phyloP scores from a whole-genome alignment of 2,888 invertebrate species.

The Monoplex corrugatus region DNA sequence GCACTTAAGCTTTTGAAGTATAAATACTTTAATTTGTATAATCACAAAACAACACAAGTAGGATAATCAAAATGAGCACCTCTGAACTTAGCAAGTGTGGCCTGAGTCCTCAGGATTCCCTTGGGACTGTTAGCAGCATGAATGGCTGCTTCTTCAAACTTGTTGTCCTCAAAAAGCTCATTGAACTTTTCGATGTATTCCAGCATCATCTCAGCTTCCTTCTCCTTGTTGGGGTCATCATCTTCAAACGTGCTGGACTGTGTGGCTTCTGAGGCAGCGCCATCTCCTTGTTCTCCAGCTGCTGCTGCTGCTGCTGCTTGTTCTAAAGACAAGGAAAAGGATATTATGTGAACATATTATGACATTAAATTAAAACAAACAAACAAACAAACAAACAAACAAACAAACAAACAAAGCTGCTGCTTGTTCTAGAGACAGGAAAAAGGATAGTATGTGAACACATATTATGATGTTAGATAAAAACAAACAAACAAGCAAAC shows the following conservation, averaged over 20 bases:
- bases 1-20: too few species aligned
- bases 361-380: too few species aligned
- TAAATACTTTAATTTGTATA: too few species aligned
- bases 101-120: conserved; percentile 80
- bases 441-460: too few species aligned
- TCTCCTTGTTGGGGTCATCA: conserved; percentile 80
- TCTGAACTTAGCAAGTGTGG: conserved; percentile 80
- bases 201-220: conserved; percentile 81
- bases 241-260: conserved; percentile 73
- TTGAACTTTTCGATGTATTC: conserved; percentile 81
- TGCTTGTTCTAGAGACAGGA: too few species aligned
- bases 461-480: too few species aligned
- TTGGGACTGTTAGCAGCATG: conserved; percentile 82
- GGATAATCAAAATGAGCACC: conserved; percentile 67
- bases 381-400: too few species aligned
- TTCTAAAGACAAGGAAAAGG: neutral
- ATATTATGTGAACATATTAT: too few species aligned
- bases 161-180: conserved; percentile 79
- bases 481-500: too few species aligned
- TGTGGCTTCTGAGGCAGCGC: conserved; percentile 52
- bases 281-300: conserved; percentile 52
- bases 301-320: conserved; percentile 25
- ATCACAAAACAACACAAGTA: too few species aligned
- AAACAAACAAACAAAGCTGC: too few species aligned
- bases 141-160: conserved; percentile 79